Base-by-base conservation (phyloP, 1,140 invertebrate genomes). In the Globodera rostochiensis region DNA sequence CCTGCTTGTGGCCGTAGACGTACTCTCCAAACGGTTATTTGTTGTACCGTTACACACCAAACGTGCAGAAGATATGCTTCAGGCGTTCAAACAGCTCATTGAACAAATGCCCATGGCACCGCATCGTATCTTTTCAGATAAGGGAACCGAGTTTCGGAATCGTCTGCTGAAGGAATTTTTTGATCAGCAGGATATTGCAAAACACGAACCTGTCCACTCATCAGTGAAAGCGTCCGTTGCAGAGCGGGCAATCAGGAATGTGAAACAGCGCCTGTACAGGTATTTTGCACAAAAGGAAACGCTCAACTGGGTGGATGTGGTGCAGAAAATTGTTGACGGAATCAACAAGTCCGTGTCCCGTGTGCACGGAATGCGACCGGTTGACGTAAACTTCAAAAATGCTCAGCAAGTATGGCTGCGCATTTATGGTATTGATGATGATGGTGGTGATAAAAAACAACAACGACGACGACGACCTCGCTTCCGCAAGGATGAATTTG, bases 261-360 rank as follows among this genome's bases (percentile, higher is more conserved):
- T 87, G n/a, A 84, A 84, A 69, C 45, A 53, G 49, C n/a, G 84
- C n/a, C 13, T 84, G 21, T 80, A 80, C 69, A 50, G 81, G 15
- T 83, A 79, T 50, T 84, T 84, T 75, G 86, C 84, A 11, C n/a
- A 83, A n/a, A 11, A 79, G 21, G n/a, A 78, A 9, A 79, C 8
- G 11, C 15, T 47, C 19, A n/a, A 46, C 45, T 84, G 83, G 83
- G 57, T 84, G 47, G 67, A 67, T 25, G 49, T 85, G 36, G 49
- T 84, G 19, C 85, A 80, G 45, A 46, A 82, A 19, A 84, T 84
- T 74, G 49, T 83, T 6, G 64, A 86, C 0, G 85, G 53, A 6
- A 75, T 86, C 19, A 84, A 84, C 71, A 69, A 73, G 21, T 45
- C 67, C 8, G 21, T 15, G 3, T 13, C 49, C 70, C n/a, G 83